Conservation (phyloP, 2,888 invertebrate genomes). For the Altica lythri region DNA sequence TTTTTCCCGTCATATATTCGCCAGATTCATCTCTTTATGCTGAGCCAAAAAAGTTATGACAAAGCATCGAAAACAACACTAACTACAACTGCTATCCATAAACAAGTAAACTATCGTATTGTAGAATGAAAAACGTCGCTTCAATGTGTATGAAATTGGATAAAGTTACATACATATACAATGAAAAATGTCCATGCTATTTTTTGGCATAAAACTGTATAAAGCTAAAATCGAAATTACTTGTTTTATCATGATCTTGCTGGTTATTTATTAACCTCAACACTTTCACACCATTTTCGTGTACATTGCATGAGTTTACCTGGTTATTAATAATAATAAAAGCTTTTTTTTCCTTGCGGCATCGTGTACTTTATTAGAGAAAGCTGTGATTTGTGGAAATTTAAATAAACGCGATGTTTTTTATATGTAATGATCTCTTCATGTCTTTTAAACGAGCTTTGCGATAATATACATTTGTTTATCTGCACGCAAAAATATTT, state of each 20-base stretch:
- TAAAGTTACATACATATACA: slow-evolving; percentile 7
- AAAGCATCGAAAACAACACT: slow-evolving; percentile 13
- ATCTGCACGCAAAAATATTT: too few relatives aligned
- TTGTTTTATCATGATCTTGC: slow-evolving; percentile 26
- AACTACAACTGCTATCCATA: slow-evolving; percentile 19
- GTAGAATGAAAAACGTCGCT: slow-evolving; percentile 16
- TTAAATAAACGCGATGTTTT: slow-evolving; percentile 4
- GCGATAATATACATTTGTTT: too few relatives aligned
- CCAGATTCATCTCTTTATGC: slow-evolving; percentile 6
- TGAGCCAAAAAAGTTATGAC: slow-evolving; percentile 15
- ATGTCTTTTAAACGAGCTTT: too few relatives aligned
- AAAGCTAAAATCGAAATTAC: slow-evolving; percentile 25
- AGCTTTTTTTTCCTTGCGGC: slow-evolving; percentile 12
- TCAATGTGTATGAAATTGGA: slow-evolving; percentile 24
- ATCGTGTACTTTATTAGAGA: slow-evolving; percentile 13
- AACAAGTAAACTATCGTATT: slow-evolving; percentile 21
- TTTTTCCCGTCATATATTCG: slow-evolving; percentile 1
- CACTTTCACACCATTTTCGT: slow-evolving; percentile 26
- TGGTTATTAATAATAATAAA: slow-evolving; percentile 29
- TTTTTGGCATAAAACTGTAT: slow-evolving; percentile 19
- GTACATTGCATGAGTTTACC: slow-evolving; percentile 22
- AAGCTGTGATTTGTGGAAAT: slow-evolving; percentile 15
- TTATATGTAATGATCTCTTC: not conserved
- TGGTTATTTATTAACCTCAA: slow-evolving; percentile 25
- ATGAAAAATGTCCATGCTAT: slow-evolving; percentile 12